These are phyloP conservation scores for Acrocephalus scirpaceus DNA, from an alignment of 2,797 vertebrate species.

Conservation along the genomic window DNA sequence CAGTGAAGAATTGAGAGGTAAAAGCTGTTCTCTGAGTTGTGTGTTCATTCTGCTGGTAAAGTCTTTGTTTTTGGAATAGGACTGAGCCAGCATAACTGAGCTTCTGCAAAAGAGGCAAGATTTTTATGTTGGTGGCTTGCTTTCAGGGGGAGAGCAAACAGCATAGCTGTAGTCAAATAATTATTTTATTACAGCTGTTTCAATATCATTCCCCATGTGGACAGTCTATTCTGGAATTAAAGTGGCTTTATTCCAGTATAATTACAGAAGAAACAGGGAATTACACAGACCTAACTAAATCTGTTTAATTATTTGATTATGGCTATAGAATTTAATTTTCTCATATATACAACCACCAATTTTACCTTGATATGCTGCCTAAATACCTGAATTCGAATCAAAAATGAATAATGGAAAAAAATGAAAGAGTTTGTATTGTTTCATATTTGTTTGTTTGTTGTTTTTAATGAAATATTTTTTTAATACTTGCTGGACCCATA, in stretches of 20 bases:
- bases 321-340: background rate
- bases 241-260: slow-evolving; percentile 36
- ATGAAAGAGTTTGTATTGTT: background rate
- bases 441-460: background rate
- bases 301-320: slow-evolving; percentile 27
- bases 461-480: background rate
- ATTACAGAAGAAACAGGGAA: background rate
- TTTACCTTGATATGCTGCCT: background rate
- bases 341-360: background rate
- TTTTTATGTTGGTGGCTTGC: slow-evolving; percentile 9
- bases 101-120: background rate
- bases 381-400: background rate
- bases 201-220: slow-evolving; percentile 22
- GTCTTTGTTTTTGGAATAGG: background rate
- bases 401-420: background rate
- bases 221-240: slow-evolving; percentile 14
- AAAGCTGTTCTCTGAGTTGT: background rate
- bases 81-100: background rate
- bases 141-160: fast-evolving
- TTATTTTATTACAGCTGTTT: slow-evolving; percentile 51
- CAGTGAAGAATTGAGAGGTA: background rate
- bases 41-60: background rate
- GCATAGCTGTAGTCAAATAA: slow-evolving; percentile 28
- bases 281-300: slow-evolving; percentile 15
- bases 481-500: background rate